These are phyloP conservation scores for Borostomias antarcticus DNA, from an alignment of 2,797 vertebrate species.

Conservation along the genomic window DNA sequence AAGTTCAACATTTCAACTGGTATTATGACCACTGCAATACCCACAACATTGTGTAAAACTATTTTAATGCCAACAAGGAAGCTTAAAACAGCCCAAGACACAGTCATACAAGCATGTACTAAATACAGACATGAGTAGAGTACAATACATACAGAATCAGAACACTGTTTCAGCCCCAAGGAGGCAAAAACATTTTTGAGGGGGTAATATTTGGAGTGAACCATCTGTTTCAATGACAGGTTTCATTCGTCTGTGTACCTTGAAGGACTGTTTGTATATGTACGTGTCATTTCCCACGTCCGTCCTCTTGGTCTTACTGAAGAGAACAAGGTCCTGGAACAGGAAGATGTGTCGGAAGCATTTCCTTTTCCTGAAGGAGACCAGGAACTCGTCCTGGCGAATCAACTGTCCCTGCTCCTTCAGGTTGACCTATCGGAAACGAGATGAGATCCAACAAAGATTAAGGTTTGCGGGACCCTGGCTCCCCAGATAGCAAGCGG, in stretches of 20 bases:
- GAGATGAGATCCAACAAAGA: not conserved
- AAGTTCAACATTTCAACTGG: no score
- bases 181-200: no score
- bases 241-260: constrained; percentile 63
- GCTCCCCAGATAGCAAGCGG: not conserved
- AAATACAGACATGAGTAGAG: no score
- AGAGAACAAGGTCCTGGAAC: constrained; percentile 82
- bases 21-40: no score
- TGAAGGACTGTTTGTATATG: constrained; percentile 84
- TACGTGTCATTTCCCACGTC: constrained; percentile 79
- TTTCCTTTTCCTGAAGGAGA: constrained; percentile 79
- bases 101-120: no score
- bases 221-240: not conserved
- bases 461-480: no score
- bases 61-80: no score
- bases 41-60: no score
- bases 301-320: constrained; percentile 81
- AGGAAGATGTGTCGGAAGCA: constrained; percentile 80
- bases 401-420: constrained; percentile 83
- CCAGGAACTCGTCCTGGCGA: constrained; percentile 78
- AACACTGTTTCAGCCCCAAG: no score
- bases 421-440: constrained; percentile 74
- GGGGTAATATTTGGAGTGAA: not conserved
- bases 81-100: no score
- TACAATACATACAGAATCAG: no score